A percentile compares a stretch with the other conserved stretches of the same genome.
phyloP scores from a whole-genome alignment of 2,113 vertebrate genomes.

The Odontophorus gujanensis region DNA sequence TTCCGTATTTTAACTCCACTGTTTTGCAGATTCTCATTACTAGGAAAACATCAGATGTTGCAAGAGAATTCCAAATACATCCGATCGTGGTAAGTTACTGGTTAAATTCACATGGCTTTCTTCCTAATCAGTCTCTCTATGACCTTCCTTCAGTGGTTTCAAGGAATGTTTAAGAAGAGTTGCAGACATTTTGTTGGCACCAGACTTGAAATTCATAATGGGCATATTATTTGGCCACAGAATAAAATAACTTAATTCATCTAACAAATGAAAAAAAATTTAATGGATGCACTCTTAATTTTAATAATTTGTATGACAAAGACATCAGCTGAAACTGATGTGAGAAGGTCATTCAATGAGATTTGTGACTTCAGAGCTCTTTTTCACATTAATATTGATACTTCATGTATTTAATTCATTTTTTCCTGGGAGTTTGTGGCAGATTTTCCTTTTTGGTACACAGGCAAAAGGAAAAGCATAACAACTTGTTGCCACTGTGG shows the following conservation, averaged over 20 bases:
- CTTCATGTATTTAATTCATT: background rate
- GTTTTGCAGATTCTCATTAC: slow-evolving; percentile 3
- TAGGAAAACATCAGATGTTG: background rate
- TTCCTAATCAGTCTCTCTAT: slow-evolving; percentile 35
- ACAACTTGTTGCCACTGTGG: background rate
- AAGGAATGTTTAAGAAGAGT: slow-evolving; percentile 13
- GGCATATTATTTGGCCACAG: slow-evolving; percentile 58
- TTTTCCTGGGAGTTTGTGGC: background rate
- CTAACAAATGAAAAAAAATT: slow-evolving; percentile 68
- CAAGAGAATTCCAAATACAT: slow-evolving; percentile 1
- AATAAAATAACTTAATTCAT: slow-evolving; percentile 69
- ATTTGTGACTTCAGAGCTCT: slow-evolving; percentile 35
- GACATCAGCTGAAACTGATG: slow-evolving; percentile 60
- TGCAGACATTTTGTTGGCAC: slow-evolving; percentile 64
- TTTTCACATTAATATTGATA: slow-evolving; percentile 12
- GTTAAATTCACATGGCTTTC: slow-evolving; percentile 30
- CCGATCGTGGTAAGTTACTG: background rate
- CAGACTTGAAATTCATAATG: slow-evolving; percentile 53
- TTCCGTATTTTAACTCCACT: background rate
- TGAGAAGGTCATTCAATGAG: slow-evolving; percentile 52
- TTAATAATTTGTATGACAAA: slow-evolving; percentile 64
- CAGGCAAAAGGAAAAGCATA: background rate
- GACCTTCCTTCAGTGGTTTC: slow-evolving; percentile 49
- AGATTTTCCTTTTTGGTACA: background rate
- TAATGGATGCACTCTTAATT: slow-evolving; percentile 64